Evolutionary conservation across 2,113 vertebrate species (phyloP), one percentile per base, ranked within the genome.

Genomic region (Aptenodytes forsteri): DNA sequence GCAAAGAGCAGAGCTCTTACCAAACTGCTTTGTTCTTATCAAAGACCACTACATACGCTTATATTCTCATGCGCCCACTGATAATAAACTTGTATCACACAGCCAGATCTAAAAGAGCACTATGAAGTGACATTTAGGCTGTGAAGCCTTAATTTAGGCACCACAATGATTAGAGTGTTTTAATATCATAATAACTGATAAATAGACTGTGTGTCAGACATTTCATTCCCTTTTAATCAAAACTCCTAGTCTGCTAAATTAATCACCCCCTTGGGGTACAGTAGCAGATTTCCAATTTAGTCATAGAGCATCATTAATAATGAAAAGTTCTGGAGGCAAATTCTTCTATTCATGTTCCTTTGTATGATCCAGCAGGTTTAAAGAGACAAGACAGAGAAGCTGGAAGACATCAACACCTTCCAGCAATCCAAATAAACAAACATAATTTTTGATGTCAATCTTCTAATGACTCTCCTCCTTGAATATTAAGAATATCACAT

Each of bases 221-320:
- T 98, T 98, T 98, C 97, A 98, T 98, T 98, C 94, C 93, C 96
- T 98, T 98, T 98, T 98, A 98, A 98, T 98, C 98, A 98, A 98
- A 98, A 98, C 94, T 98, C 91, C 89, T 97, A 90, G 92, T 96
- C 97, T 98, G 87, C 95, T 97, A 98, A 98, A 98, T 98, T 98
- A 98, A 98, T 98, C 97, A 98, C 94, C 97, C 98, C 98, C 98
- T 97, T 97, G 97, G 98, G 97, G 96, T 98, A 97, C 92, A 97
- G 97, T 87, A 98, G 93, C 94, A 98, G 91, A 97, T 98, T 98
- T 98, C 94, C 97, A 98, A 98, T 98, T 98, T 98, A 98, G 95
- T 97, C 97, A 98, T 96, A 97, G 96, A 98, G 93, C 75, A 94
- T 97, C 96, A 98, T 98, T 98, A 98, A 98, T 98, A 98, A 98